Evolutionary conservation across 2,888 invertebrate genomes (phyloP).

Genomic region (Limnephilus marmoratus): DNA sequence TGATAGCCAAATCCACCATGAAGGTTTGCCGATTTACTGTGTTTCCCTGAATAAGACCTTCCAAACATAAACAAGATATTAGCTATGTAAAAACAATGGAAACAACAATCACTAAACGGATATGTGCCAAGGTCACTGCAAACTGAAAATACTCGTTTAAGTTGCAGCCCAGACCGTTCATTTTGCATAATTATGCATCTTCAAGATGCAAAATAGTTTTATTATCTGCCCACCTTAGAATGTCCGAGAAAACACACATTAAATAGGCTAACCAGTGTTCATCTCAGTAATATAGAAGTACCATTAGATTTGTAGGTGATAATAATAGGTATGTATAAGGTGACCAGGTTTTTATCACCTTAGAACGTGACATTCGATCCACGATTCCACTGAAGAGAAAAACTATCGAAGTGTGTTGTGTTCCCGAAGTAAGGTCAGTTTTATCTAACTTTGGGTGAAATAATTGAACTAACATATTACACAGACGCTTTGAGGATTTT

Average conservation of each 20-base stretch:
- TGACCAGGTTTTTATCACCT: too few relatives aligned
- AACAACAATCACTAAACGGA: slow-evolving; percentile 1
- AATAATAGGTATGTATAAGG: too few relatives aligned
- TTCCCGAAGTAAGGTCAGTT: too few relatives aligned
- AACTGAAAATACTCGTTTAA: background rate
- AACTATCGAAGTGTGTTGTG: too few relatives aligned
- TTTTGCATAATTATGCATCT: background rate
- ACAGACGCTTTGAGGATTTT: too few relatives aligned
- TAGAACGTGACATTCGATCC: too few relatives aligned
- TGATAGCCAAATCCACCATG: background rate
- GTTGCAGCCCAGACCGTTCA: background rate
- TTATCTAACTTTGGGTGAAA: too few relatives aligned
- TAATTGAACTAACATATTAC: too few relatives aligned
- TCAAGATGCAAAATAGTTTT: background rate
- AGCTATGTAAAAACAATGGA: background rate
- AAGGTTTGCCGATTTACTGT: background rate
- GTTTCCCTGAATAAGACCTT: background rate
- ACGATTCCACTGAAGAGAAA: too few relatives aligned
- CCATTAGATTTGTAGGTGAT: too few relatives aligned
- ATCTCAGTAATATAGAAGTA: too few relatives aligned
- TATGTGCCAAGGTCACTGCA: background rate
- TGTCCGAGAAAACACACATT: background rate
- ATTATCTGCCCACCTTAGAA: background rate
- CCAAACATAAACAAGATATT: background rate
- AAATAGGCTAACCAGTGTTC: too few relatives aligned